Conservation (phyloP, 2,113 vertebrate species). For the Chloropsis hardwickii region DNA sequence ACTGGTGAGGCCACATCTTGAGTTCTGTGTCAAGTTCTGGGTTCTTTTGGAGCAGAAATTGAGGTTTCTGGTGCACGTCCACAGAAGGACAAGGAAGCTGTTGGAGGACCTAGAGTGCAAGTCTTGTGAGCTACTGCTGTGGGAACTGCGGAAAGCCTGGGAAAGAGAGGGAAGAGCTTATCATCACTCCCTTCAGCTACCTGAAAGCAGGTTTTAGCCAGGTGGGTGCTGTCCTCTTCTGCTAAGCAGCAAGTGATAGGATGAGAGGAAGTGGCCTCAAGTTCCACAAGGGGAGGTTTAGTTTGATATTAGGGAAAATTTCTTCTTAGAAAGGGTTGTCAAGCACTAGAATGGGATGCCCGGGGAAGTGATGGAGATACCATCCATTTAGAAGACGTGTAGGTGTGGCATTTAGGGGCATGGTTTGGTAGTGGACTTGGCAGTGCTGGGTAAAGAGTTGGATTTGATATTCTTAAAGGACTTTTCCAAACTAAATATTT, state of each 20-base stretch:
- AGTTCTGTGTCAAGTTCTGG: background rate
- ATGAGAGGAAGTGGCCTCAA: background rate
- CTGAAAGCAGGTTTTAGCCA: background rate
- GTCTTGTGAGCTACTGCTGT: background rate
- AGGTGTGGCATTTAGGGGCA: background rate
- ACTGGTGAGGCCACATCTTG: fast-evolving
- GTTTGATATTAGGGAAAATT: background rate
- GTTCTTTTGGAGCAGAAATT: background rate
- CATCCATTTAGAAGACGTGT: background rate
- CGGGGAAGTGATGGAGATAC: background rate
- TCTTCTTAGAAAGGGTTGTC: background rate
- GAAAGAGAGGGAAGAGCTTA: background rate
- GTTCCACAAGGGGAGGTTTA: background rate
- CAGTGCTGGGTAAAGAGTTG: background rate
- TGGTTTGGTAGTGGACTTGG: background rate
- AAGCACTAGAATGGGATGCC: background rate
- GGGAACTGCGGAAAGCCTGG: background rate
- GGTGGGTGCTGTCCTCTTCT: background rate
- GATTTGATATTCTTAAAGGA: background rate
- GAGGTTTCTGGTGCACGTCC: background rate
- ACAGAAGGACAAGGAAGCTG: background rate
- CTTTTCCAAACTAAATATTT: background rate
- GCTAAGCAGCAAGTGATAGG: too few species aligned
- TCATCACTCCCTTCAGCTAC: background rate
- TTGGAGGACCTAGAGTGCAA: background rate